Evolutionary conservation across 2,113 vertebrate genomes (phyloP).

Genomic region (Scatophagus argus): DNA sequence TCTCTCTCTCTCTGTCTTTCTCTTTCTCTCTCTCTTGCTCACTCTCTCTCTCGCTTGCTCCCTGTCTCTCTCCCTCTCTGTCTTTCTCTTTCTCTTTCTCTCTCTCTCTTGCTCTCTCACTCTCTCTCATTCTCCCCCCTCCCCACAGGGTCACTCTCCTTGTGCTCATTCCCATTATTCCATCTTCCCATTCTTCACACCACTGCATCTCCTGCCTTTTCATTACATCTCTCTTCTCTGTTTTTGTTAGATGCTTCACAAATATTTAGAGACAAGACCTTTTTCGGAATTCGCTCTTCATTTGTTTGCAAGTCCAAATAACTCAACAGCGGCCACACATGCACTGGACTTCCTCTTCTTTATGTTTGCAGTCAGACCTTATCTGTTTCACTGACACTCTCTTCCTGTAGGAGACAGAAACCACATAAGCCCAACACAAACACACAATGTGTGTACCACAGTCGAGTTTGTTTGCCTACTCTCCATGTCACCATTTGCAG

Average conservation of each 20-base stretch:
- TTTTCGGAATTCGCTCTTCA: background rate
- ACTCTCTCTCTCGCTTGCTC: constrained; percentile 12
- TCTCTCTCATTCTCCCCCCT: constrained; percentile 19
- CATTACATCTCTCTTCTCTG: constrained; percentile 1
- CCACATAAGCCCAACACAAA: constrained; percentile 34
- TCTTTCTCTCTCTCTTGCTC: constrained; percentile 19
- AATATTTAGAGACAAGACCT: background rate
- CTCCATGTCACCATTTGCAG: constrained; percentile 45
- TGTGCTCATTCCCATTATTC: background rate
- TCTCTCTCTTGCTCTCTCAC: constrained; percentile 26
- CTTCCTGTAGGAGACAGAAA: constrained; percentile 70
- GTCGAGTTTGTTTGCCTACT: constrained; percentile 30
- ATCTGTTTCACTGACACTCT: constrained; percentile 46
- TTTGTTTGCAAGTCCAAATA: constrained; percentile 5
- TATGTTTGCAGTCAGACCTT: constrained; percentile 55
- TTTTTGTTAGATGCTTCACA: background rate
- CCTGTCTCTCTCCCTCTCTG: background rate
- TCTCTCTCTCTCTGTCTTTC: constrained; percentile 14
- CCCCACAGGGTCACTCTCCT: background rate
- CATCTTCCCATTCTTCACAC: constrained; percentile 8
- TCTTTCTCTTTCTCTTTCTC: constrained; percentile 13
- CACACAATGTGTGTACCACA: background rate
- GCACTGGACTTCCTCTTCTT: constrained; percentile 30
- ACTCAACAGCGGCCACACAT: constrained; percentile 24
- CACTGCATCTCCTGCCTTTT: background rate